These are phyloP conservation scores for Phthorimaea operculella DNA, from an alignment of 1,140 invertebrate species.

Conservation along the genomic window DNA sequence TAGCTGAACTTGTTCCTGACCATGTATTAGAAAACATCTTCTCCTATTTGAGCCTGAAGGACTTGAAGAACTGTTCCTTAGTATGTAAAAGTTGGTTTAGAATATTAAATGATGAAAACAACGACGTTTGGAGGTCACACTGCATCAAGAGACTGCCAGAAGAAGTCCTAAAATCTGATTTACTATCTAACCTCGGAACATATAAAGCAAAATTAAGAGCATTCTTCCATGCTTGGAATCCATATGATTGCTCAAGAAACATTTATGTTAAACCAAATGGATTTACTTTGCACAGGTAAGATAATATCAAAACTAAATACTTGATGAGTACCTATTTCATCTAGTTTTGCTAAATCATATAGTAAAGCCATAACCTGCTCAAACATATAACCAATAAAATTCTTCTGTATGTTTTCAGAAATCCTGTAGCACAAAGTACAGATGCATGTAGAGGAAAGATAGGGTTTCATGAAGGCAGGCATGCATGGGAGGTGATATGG, in stretches of 20 bases:
- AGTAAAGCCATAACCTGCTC: too few species aligned
- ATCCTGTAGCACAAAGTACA: conserved; percentile 98
- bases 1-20: conserved; percentile 58
- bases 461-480: conserved; percentile 91
- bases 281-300: conserved; percentile 90
- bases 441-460: conserved; percentile 96
- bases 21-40: conserved; percentile 94
- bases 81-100: conserved; percentile 95
- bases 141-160: conserved; percentile 89
- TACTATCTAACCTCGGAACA: conserved; percentile 88
- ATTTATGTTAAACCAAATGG: conserved; percentile 97
- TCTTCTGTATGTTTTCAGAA: conserved; percentile 64
- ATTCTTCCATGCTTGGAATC: conserved; percentile 97
- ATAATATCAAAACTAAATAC: background rate
- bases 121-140: conserved; percentile 94
- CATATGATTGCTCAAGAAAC: conserved; percentile 96
- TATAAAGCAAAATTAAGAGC: conserved; percentile 96
- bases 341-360: too few species aligned
- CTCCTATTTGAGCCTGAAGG: conserved; percentile 89
- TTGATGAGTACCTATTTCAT: too few species aligned
- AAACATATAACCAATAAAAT: too few species aligned
- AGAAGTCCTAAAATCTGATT: conserved; percentile 92
- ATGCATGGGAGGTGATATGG: conserved; percentile 99
- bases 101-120: conserved; percentile 93
- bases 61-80: conserved; percentile 88